Conservation (phyloP, 2,888 invertebrate genomes). For the Griposia aprilina region DNA sequence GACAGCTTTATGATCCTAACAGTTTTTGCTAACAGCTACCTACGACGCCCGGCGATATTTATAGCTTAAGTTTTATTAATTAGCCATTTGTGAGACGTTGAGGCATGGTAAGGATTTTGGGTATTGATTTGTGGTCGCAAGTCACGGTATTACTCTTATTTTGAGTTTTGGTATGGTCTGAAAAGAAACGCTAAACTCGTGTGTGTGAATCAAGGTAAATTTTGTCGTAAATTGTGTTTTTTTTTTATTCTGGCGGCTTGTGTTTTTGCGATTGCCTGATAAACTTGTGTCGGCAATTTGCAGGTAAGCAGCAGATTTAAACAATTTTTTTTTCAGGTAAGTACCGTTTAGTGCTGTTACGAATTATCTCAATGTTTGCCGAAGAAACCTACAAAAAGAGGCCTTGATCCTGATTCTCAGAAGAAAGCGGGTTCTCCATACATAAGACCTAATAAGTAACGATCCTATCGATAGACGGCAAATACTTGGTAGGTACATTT, state of each 20-base stretch:
- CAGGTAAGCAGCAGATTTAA: not conserved
- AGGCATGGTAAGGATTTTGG: slow-evolving; percentile 68
- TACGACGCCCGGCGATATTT: slow-evolving; percentile 82
- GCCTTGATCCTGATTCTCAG: not conserved
- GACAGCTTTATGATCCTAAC: slow-evolving; percentile 90
- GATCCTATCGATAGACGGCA: not conserved
- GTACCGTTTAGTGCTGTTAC: not conserved
- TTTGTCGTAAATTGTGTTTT: not conserved
- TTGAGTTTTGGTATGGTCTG: slow-evolving; percentile 23
- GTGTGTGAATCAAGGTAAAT: slow-evolving; percentile 1
- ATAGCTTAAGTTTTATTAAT: slow-evolving; percentile 89
- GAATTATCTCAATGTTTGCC: not conserved
- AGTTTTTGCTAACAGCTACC: slow-evolving; percentile 90
- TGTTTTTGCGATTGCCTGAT: slow-evolving; percentile 13
- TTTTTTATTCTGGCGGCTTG: not conserved
- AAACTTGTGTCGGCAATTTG: slow-evolving; percentile 21
- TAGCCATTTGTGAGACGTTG: slow-evolving; percentile 84
- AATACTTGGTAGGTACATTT: not conserved
- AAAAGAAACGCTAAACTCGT: not conserved
- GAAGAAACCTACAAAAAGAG: not conserved
- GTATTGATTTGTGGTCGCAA: slow-evolving; percentile 65
- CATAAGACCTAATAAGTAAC: not conserved
- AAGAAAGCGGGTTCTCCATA: not conserved
- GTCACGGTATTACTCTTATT: slow-evolving; percentile 61
- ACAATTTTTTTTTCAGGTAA: slow-evolving; percentile 7